Evolutionary conservation across 2,797 vertebrate species (phyloP), one percentile per base, ranked within the genome.

Genomic region (Mormyrops attenuatus): DNA sequence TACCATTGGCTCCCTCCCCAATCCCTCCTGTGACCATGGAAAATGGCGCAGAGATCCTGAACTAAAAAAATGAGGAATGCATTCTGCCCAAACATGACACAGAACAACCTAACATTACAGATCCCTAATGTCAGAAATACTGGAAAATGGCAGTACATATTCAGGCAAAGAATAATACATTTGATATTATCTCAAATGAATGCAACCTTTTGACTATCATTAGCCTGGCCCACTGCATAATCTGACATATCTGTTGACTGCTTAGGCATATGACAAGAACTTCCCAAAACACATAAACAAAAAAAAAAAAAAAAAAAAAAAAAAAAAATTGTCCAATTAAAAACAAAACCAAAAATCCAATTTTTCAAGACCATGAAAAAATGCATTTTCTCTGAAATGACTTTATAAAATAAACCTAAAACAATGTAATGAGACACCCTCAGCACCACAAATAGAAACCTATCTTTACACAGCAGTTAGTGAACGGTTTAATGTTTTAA

Each of bases 141-240:
- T 22, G 41, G 17, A 82, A 22, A 47, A 47, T 44, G 20, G 20
- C 77, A 82, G 20, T 9, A 22, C 44, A n/a, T 11, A 82, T n/a
- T 82, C 5, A 82, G 77, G 41, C 17, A 82, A 82, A 82, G 77
- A 82, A 82, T 26, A 66, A 66, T 82, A n/a, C 77, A 77, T 82
- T n/a, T 82, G 41, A 82, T 41, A 47, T 82, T 47, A 82, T 17
- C 77, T n/a, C 20, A 82, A 82, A 82, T 22, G 3, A 82, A 82
- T 82, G 20, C 38, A 82, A 82, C 77, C 44, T n/a, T 20, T 82
- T 47, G 77, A 47, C 3, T n/a, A 82, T 47, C 41, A n/a, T 47
- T 82, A 82, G 77, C 77, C 20, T 44, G 77, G 77, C 20, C 41
- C 77, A 82, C 41, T 82, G 41, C 77, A 82, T 82, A 82, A 82